Percentiles rank a stretch among this genome's conserved stretches.
phyloP scores from a whole-genome alignment of 2,888 invertebrate species.

The Apamea epomidion region DNA sequence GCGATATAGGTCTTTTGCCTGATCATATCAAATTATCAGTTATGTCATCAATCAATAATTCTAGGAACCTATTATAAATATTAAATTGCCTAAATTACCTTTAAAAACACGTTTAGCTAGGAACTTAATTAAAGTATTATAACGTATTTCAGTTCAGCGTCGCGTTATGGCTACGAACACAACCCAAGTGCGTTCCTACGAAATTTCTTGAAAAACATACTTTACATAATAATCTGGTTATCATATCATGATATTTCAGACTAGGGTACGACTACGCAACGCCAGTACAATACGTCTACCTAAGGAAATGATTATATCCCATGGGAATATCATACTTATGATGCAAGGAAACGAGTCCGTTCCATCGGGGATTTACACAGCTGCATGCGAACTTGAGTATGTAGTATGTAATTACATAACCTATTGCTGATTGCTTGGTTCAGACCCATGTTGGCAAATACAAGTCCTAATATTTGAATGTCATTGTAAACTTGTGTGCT shows the following conservation, averaged over 20 bases:
- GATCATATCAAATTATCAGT: background rate
- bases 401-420: conserved; percentile 1
- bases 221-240: background rate
- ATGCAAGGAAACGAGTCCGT: background rate
- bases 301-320: background rate
- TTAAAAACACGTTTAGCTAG: background rate
- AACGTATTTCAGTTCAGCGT: background rate
- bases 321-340: background rate
- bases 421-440: background rate
- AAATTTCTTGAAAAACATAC: background rate
- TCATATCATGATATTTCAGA: background rate
- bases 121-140: background rate
- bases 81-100: background rate
- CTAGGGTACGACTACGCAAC: background rate
- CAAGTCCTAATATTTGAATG: conserved; percentile 25
- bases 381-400: conserved; percentile 2
- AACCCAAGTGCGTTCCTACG: background rate
- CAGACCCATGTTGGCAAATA: background rate
- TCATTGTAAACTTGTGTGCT: conserved; percentile 18
- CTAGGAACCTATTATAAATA: background rate
- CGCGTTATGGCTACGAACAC: background rate
- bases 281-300: background rate
- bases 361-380: background rate
- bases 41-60: background rate
- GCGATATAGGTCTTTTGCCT: background rate